Evolutionary conservation across 2,797 vertebrate species (phyloP).

Genomic region (Phalanger gymnotis): DNA sequence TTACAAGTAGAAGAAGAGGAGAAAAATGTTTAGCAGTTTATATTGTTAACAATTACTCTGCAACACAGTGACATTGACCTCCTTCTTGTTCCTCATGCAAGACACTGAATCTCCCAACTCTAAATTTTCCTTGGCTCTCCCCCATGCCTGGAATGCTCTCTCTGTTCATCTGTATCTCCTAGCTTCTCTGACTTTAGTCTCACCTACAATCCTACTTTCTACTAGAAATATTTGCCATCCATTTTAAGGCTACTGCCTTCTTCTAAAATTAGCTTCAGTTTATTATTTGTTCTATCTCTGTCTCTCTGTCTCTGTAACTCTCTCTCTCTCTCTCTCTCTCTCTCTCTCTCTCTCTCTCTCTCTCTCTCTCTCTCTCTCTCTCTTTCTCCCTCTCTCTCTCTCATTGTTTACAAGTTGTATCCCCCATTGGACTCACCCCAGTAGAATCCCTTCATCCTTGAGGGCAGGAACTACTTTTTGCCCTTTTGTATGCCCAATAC

Average conservation of each 20-base stretch:
- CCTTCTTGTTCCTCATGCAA: not conserved
- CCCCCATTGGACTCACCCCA: not conserved
- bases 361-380: too few species aligned
- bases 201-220: not conserved
- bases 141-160: not conserved
- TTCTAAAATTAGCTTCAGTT: too few species aligned
- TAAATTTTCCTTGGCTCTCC: not conserved
- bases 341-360: too few species aligned
- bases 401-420: not conserved
- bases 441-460: too few species aligned
- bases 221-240: not conserved
- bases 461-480: too few species aligned
- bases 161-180: not conserved
- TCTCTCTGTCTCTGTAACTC: not conserved
- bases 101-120: not conserved
- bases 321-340: not conserved
- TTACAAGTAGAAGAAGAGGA: too few species aligned
- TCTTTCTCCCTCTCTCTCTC: too few species aligned
- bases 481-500: too few species aligned
- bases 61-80: not conserved
- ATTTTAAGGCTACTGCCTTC: too few species aligned
- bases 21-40: too few species aligned
- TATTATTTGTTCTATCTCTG: too few species aligned
- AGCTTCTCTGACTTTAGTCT: not conserved
- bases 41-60: too few species aligned